Percentiles rank a stretch among this genome's conserved stretches.
phyloP scores from a whole-genome alignment of 2,797 vertebrate species.

The Zenarchopterus dispar region DNA sequence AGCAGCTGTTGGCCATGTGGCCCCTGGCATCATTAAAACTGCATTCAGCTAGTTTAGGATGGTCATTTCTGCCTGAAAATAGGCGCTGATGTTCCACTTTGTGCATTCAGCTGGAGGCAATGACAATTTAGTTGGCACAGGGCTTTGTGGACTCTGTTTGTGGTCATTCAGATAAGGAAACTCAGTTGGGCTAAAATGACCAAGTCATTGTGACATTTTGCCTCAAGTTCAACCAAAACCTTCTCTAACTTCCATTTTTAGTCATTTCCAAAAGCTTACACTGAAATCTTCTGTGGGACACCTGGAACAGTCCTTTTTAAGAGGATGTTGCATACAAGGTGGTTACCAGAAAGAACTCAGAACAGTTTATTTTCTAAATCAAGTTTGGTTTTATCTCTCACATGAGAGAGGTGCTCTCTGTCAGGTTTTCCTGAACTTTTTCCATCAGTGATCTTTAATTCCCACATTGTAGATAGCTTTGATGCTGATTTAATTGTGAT shows the following conservation, averaged over 20 bases:
- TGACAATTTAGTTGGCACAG: conserved; percentile 18
- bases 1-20: conserved; percentile 50
- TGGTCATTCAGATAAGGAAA: conserved; percentile 21
- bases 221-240: conserved; percentile 15
- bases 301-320: too few species aligned
- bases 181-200: conserved; percentile 17
- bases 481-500: conserved; percentile 35
- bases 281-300: neutral
- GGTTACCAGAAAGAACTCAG: neutral
- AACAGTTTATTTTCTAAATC: neutral
- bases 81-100: conserved; percentile 6
- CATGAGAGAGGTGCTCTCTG: conserved; percentile 4
- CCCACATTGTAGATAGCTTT: conserved; percentile 17
- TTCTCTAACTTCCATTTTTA: neutral
- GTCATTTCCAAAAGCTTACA: neutral
- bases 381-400: conserved; percentile 1
- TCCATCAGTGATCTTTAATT: conserved; percentile 22
- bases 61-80: conserved; percentile 12
- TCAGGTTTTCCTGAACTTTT: conserved; percentile 16
- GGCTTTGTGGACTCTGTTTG: conserved; percentile 5
- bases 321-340: too few species aligned
- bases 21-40: conserved; percentile 37
- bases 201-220: conserved; percentile 50
- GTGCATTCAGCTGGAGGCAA: conserved; percentile 21
- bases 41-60: conserved; percentile 46